Percentiles rank a stretch among this genome's conserved stretches.
phyloP scores from a whole-genome alignment of 1,140 invertebrate species.

The Formica exsecta region DNA sequence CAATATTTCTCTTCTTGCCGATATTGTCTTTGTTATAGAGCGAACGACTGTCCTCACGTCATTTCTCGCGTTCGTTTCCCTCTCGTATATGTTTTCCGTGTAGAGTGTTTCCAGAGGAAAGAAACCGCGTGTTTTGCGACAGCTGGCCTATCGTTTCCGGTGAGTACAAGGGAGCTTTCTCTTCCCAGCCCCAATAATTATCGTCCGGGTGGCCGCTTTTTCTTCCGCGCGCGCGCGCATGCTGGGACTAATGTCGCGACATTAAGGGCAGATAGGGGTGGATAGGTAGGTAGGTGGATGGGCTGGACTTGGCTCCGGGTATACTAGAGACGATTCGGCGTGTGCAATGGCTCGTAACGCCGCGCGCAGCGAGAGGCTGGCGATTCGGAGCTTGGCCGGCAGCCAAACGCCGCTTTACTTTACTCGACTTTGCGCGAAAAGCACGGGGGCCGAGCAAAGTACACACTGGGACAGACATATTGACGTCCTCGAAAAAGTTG shows the following conservation, averaged over 20 bases:
- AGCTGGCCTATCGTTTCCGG: background rate
- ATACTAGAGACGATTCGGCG: constrained; percentile 82
- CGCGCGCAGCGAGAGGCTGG: constrained; percentile 74
- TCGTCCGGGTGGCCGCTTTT: constrained; percentile 64
- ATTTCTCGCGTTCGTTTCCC: background rate
- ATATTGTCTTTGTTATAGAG: constrained; percentile 34
- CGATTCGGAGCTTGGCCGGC: constrained; percentile 81
- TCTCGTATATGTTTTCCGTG: background rate
- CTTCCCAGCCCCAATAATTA: constrained; percentile 72
- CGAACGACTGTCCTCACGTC: background rate
- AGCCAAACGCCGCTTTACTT: constrained; percentile 82
- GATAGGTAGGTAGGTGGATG: constrained; percentile 73
- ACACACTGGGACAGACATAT: constrained; percentile 81
- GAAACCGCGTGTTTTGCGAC: background rate
- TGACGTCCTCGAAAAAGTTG: constrained; percentile 81
- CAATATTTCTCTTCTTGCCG: background rate
- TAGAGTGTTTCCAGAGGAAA: background rate
- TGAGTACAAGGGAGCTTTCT: background rate
- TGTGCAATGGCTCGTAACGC: constrained; percentile 85
- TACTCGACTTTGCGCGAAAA: constrained; percentile 78
- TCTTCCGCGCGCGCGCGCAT: constrained; percentile 26
- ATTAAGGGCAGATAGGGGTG: constrained; percentile 78
- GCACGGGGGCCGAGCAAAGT: constrained; percentile 70
- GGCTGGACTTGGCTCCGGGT: constrained; percentile 67
- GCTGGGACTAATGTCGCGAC: constrained; percentile 73